Conservation (phyloP, 1,140 invertebrate species). For the Hyphantria cunea region DNA sequence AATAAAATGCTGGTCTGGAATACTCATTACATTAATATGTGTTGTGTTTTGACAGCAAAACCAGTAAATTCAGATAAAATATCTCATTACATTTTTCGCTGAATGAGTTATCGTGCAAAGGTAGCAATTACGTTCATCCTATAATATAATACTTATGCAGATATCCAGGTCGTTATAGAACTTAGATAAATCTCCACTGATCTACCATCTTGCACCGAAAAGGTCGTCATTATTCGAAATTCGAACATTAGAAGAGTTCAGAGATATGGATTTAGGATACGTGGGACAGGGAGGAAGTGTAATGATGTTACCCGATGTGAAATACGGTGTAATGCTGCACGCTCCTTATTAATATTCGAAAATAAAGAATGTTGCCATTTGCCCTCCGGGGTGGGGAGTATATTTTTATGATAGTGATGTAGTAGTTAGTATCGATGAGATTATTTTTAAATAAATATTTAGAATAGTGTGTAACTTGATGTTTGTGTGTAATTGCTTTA, state of each 20-base stretch:
- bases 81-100: constrained; percentile 25
- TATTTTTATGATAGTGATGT: constrained; percentile 47
- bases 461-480: no score
- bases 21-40: no score
- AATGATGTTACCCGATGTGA: constrained; percentile 64
- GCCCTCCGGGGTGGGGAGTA: constrained; percentile 61
- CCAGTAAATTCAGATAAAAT: background rate
- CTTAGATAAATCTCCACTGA: constrained; percentile 41
- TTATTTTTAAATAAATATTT: no score
- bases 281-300: constrained; percentile 43
- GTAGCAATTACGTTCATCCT: constrained; percentile 22
- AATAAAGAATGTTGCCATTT: constrained; percentile 78
- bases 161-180: constrained; percentile 27
- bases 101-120: constrained; percentile 28
- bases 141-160: constrained; percentile 12
- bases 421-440: no score
- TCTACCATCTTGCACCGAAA: constrained; percentile 39
- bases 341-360: constrained; percentile 78
- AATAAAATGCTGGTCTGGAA: no score
- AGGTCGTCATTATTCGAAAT: constrained; percentile 52
- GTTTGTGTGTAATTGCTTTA: no score
- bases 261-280: constrained; percentile 33
- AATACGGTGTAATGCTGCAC: constrained; percentile 74
- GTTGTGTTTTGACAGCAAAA: background rate
- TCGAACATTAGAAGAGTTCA: constrained; percentile 51